phyloP scores from a whole-genome alignment of 2,113 vertebrate genomes.

The Hemiprocne comata region DNA sequence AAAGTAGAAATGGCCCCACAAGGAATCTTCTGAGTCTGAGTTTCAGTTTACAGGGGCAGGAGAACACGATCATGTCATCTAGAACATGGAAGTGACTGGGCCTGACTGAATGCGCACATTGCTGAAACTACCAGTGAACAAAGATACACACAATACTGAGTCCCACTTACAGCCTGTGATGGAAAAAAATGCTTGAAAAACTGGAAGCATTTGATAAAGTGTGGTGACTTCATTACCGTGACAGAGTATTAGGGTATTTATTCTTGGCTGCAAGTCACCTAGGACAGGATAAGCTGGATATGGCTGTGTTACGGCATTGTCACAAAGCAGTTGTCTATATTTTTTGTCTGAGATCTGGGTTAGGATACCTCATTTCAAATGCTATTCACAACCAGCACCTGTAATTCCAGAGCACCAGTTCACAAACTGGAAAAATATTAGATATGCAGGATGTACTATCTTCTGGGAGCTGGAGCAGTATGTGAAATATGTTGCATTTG shows the following conservation, averaged over 20 bases:
- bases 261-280: neutral
- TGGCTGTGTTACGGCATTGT: neutral
- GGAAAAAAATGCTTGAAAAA: neutral
- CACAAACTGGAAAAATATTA: neutral
- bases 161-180: neutral
- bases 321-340: neutral
- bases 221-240: neutral
- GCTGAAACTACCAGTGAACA: neutral
- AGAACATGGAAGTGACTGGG: neutral
- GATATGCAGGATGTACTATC: neutral
- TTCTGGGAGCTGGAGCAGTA: neutral
- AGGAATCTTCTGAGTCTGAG: neutral
- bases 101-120: too few relatives aligned
- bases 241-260: neutral
- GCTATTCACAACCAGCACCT: neutral
- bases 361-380: neutral
- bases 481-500: neutral
- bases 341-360: neutral
- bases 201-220: neutral
- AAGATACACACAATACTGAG: neutral
- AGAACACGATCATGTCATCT: neutral
- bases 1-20: neutral
- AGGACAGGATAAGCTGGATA: neutral
- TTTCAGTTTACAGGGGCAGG: neutral
- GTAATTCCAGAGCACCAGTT: neutral